Evolutionary conservation across 2,113 vertebrate species (phyloP), one percentile per base, ranked within the genome.

Genomic region (Cranoglanis bouderius): DNA sequence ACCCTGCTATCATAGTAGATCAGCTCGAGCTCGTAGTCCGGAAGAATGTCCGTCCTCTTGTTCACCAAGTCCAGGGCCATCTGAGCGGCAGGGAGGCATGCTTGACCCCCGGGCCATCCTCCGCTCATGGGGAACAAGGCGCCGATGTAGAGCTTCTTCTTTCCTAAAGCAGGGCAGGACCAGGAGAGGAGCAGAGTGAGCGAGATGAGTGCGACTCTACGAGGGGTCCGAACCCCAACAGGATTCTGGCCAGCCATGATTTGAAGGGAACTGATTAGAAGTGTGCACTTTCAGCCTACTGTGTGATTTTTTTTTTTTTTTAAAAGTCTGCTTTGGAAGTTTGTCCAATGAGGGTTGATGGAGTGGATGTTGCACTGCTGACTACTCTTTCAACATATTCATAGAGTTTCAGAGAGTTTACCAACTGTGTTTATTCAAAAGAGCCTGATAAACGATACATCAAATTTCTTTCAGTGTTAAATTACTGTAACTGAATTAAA

Each of bases 1-100:
- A 98, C 97, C 97, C 96, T 97, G 95, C 97, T 98, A 95, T 98
- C 97, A 92, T 97, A 97, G 96, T 98, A 94, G 92, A 98, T 98
- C 87, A 98, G 96, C 93, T 97, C 96, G 92, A 98, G 96, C 93
- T 98, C 97, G 92, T 98, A 98, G 95, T 98, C 97, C 13, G 97
- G 97, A 90, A 98, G 96, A 92, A 98, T 98, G 95, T 98, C 97
- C 89, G 95, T 96, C 92, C 97, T 90, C 95, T 97, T 97, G 94
- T 98, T 98, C 88, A 98, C 97, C 94, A 98, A 95, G 92, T 98
- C 97, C 94, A 98, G 94, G 63, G 97, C 97, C 97, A 98, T 98
- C 95, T 97, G 96, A 82, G 97, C 97, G 61, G 97, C 95, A 82
- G 97, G 97, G 85, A 97, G 96, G 90, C 97, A 98, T 82, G 97